These are phyloP conservation scores for Cossypha caffra DNA, from an alignment of 2,797 vertebrate species.

Conservation along the genomic window DNA sequence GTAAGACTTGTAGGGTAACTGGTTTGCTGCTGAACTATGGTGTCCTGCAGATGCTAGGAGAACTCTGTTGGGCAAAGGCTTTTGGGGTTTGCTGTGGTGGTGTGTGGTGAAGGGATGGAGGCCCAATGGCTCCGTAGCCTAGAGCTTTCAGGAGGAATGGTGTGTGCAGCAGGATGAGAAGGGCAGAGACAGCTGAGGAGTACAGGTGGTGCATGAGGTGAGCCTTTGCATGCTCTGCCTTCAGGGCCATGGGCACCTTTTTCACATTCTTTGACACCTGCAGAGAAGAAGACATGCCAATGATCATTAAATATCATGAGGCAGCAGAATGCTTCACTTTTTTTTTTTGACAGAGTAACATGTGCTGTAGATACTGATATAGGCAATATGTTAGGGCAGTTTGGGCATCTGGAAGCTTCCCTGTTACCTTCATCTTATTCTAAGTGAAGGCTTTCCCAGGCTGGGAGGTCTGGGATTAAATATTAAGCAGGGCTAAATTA, in stretches of 20 bases:
- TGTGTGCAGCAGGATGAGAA: rapidly evolving
- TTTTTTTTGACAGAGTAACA: not conserved
- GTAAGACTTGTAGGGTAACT: not conserved
- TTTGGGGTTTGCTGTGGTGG: rapidly evolving
- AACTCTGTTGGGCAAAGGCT: rapidly evolving
- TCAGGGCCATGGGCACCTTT: not conserved
- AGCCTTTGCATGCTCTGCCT: not conserved
- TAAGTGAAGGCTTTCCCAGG: not conserved
- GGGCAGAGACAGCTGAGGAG: not conserved
- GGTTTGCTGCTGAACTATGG: not conserved
- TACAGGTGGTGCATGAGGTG: rapidly evolving
- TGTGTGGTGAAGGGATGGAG: not conserved
- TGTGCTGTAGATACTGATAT: rapidly evolving
- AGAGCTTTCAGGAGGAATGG: rapidly evolving
- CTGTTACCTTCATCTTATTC: rapidly evolving
- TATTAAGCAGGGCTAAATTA: not conserved
- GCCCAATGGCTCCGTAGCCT: rapidly evolving
- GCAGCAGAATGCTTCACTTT: not conserved
- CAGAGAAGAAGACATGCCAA: not conserved
- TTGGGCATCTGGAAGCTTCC: slow-evolving; percentile 15
- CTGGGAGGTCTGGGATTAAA: not conserved
- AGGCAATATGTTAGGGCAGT: not conserved
- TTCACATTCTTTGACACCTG: not conserved
- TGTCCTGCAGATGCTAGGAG: rapidly evolving
- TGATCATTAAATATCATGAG: not conserved